phyloP scores from a whole-genome alignment of 2,113 vertebrate species.

The Eurystomus gularis region DNA sequence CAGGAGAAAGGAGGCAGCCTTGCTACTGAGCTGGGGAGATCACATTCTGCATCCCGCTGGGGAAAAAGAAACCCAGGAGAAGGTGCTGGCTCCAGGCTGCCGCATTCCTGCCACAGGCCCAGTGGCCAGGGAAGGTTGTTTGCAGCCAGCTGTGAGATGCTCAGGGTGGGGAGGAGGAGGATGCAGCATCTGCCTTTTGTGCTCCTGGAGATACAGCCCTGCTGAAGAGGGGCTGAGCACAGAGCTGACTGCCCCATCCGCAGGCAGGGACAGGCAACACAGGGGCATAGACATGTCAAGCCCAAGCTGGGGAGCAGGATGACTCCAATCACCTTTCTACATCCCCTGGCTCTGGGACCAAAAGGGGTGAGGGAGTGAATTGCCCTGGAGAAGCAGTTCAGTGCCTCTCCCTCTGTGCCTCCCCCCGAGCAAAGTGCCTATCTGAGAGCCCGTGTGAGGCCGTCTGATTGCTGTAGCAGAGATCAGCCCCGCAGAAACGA shows the following conservation, averaged over 20 bases:
- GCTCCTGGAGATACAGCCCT: not conserved
- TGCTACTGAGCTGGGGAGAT: not conserved
- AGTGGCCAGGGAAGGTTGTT: not conserved
- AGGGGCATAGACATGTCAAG: not conserved
- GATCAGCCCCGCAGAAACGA: not conserved
- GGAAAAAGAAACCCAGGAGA: not conserved
- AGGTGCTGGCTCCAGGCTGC: not conserved
- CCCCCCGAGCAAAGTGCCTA: not conserved
- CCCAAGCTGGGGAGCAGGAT: not conserved
- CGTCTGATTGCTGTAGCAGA: not conserved
- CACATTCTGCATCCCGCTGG: rapidly evolving
- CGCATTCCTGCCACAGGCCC: rapidly evolving
- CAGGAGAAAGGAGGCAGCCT: not conserved
- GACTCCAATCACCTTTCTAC: not conserved
- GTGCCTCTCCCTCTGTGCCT: not conserved
- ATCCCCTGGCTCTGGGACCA: rapidly evolving
- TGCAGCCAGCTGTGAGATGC: not conserved
- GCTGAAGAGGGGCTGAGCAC: rapidly evolving
- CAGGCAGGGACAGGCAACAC: not conserved
- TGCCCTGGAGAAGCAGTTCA: not conserved
- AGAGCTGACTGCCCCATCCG: not conserved
- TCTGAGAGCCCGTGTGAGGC: not conserved
- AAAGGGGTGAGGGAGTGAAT: not conserved
- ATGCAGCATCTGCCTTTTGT: not conserved
- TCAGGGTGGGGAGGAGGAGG: not conserved